phyloP scores from a whole-genome alignment of 2,888 invertebrate genomes.

The Metallyticus violacea region DNA sequence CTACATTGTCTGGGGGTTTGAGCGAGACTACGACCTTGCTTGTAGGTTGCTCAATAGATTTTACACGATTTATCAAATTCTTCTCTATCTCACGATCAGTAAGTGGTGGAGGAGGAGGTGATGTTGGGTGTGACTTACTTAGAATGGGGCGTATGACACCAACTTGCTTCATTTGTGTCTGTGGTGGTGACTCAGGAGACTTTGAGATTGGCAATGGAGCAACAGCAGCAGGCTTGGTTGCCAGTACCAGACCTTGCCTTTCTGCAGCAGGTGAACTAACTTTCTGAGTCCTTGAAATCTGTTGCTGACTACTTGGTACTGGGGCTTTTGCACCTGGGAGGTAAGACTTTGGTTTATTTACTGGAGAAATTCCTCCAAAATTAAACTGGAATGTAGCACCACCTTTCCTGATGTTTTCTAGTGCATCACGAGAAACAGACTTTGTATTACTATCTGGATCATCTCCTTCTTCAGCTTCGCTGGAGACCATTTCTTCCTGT shows the following conservation, averaged over 20 bases:
- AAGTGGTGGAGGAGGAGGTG: conserved; percentile 39
- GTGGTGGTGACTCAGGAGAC: conserved; percentile 6
- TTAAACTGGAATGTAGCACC: conserved; percentile 64
- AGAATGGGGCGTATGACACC: conserved; percentile 53
- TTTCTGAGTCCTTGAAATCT: background rate
- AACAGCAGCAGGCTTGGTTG: background rate
- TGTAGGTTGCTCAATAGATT: conserved; percentile 54
- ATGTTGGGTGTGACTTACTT: conserved; percentile 10
- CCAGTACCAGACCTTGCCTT: background rate
- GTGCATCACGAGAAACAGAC: conserved; percentile 56
- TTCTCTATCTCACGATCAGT: conserved; percentile 65
- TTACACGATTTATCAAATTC: conserved; percentile 64
- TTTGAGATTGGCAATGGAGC: background rate
- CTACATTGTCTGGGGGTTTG: conserved; percentile 26
- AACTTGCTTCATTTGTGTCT: conserved; percentile 49
- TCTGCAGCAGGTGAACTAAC: background rate
- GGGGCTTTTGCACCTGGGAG: conserved; percentile 34
- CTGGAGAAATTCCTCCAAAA: conserved; percentile 45
- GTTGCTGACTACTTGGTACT: background rate
- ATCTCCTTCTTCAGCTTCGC: conserved; percentile 15
- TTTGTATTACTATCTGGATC: conserved; percentile 37
- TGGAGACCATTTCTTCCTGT: background rate
- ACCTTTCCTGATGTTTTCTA: conserved; percentile 66
- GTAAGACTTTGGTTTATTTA: conserved; percentile 34
- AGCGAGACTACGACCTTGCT: conserved; percentile 41